Evolutionary conservation across 2,888 invertebrate species (phyloP), one percentile per base, ranked within the genome.

Genomic region (Callyntrura sp.): DNA sequence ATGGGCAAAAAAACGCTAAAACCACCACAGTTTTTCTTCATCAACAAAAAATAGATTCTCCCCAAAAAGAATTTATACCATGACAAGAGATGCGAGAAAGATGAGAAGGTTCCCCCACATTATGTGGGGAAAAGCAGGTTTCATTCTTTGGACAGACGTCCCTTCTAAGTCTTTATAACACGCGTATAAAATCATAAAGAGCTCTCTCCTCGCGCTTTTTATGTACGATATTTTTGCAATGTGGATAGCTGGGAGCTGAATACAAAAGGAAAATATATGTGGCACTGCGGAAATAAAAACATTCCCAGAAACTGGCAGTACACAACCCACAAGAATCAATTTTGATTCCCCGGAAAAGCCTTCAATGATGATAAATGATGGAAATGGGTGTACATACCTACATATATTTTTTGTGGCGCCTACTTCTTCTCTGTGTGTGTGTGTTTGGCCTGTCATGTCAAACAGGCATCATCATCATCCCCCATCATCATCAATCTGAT

Each of bases 351-450:
- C 23, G 48, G 43, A 65, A n/a, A 65, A 65, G 23, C 20, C 20
- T 83, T 65, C 65, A 65, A 73, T 55, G 76, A 51, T 76, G 76
- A 76, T 76, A 55, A 76, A 76, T 76, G 76, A 76, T 76, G 55
- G 55, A 25, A 28, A 25, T 76, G 51, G n/a, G n/a, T n/a, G n/a
- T n/a, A n/a, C n/a, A n/a, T n/a, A n/a, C n/a, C n/a, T n/a, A n/a
- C n/a, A n/a, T n/a, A n/a, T n/a, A n/a, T n/a, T n/a, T n/a, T n/a
- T n/a, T n/a, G n/a, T n/a, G n/a, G n/a, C n/a, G n/a, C n/a, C n/a
- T n/a, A n/a, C n/a, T n/a, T n/a, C n/a, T n/a, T n/a, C n/a, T n/a
- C 28, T 70, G 55, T n/a, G n/a, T n/a, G n/a, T n/a, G 2, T 60
- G 57, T 43, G 55, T 17, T 28, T 51, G 45, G 51, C 60, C 43